Evolutionary conservation across 64 coral and sea anemone species (phyloP).

Genomic region (Pachyseris speciosa): DNA sequence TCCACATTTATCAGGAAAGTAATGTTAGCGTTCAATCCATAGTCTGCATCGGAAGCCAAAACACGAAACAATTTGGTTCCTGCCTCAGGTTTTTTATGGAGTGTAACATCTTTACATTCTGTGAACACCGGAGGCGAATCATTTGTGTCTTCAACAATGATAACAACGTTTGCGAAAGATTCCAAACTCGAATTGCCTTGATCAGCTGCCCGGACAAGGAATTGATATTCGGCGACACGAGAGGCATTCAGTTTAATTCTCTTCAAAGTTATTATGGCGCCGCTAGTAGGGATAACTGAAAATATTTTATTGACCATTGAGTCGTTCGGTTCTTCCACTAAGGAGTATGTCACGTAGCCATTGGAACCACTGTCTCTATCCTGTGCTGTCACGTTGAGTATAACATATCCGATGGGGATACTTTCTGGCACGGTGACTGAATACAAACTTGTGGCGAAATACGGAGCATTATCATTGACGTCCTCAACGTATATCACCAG

Average conservation of each 20-base stretch:
- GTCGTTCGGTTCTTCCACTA: background rate
- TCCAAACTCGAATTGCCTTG: background rate
- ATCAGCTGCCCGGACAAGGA: background rate
- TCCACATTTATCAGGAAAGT: background rate
- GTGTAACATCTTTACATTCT: background rate
- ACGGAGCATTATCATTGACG: background rate
- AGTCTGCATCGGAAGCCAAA: conserved; percentile 5
- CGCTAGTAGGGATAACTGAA: background rate
- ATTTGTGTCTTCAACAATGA: background rate
- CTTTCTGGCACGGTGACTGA: background rate
- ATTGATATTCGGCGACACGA: background rate
- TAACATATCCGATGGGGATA: background rate
- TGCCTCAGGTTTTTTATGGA: background rate
- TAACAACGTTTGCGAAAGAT: background rate
- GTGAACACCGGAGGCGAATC: background rate
- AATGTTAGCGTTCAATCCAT: conserved; percentile 26
- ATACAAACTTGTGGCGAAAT: background rate
- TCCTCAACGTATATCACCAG: background rate
- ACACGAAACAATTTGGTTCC: background rate
- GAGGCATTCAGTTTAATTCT: background rate
- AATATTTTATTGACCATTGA: background rate
- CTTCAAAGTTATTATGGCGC: background rate
- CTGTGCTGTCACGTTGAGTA: conserved; percentile 6
- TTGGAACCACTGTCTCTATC: background rate
- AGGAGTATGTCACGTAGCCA: background rate